phyloP scores from a whole-genome alignment of 2,113 vertebrate genomes.

The Cranoglanis bouderius region DNA sequence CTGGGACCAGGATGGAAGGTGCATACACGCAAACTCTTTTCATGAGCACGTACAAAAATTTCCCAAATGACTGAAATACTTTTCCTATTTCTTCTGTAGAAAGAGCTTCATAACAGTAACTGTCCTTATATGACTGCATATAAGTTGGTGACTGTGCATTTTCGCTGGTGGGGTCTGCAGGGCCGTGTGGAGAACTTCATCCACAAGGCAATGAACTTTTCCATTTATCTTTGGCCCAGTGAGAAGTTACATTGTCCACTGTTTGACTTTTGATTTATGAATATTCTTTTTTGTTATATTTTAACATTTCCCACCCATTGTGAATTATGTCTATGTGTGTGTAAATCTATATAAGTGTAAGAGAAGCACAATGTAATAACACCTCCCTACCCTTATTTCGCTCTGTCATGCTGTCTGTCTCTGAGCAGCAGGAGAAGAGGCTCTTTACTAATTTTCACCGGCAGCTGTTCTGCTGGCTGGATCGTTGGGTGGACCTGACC shows the following conservation, averaged over 20 bases:
- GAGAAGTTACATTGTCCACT: background rate
- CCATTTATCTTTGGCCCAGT: background rate
- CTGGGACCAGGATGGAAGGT: slow-evolving; percentile 72
- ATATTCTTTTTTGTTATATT: background rate
- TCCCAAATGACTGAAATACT: background rate
- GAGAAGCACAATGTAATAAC: background rate
- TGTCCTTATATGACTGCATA: slow-evolving; percentile 73
- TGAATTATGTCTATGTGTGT: background rate
- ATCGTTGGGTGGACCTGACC: slow-evolving; percentile 72
- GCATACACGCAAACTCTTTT: background rate
- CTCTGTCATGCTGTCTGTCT: background rate
- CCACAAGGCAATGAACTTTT: slow-evolving; percentile 64
- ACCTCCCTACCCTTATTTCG: background rate
- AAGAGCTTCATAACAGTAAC: slow-evolving; percentile 64
- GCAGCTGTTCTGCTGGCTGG: slow-evolving; percentile 75
- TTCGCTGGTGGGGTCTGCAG: slow-evolving; percentile 74
- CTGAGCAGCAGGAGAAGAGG: slow-evolving; percentile 69
- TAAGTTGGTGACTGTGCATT: slow-evolving; percentile 71
- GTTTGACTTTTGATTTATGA: background rate
- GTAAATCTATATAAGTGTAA: background rate
- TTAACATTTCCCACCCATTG: too few relatives aligned
- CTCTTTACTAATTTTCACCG: slow-evolving; percentile 76
- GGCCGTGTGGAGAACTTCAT: slow-evolving; percentile 71
- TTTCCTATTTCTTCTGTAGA: slow-evolving; percentile 44
- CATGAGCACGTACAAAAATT: background rate